Conservation (phyloP, 2,888 invertebrate genomes). For the Papilio gigon region DNA sequence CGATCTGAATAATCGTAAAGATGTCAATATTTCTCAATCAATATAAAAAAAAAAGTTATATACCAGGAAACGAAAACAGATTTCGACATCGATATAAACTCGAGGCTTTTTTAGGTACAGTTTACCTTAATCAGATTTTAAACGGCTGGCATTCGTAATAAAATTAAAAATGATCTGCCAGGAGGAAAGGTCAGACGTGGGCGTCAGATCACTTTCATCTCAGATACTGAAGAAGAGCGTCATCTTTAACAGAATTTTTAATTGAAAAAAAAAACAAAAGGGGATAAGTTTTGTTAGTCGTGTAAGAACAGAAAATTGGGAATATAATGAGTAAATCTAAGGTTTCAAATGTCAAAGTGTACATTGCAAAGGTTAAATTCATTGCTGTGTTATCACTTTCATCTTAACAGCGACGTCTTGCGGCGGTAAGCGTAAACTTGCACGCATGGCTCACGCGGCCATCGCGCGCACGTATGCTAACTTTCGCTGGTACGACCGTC, state of each 20-base stretch:
- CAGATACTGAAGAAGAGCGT: not conserved
- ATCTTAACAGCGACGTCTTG: slow-evolving; percentile 49
- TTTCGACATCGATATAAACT: not conserved
- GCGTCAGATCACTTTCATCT: not conserved
- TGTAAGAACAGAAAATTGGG: not conserved
- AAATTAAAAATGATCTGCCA: not conserved
- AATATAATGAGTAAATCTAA: too few species aligned
- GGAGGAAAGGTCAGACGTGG: slow-evolving; percentile 6
- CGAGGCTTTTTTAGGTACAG: not conserved
- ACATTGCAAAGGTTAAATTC: not conserved
- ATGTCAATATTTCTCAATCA: not conserved
- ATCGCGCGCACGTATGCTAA: slow-evolving; percentile 58
- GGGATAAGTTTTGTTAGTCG: not conserved
- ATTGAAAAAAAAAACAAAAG: not conserved
- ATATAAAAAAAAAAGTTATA: not conserved
- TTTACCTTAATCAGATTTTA: not conserved
- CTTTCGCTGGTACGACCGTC: slow-evolving; percentile 78
- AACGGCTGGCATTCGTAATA: not conserved
- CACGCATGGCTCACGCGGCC: slow-evolving; percentile 59
- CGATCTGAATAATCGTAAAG: not conserved
- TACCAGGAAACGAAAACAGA: not conserved
- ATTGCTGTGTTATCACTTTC: slow-evolving; percentile 60
- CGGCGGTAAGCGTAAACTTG: slow-evolving; percentile 46
- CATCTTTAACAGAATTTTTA: not conserved
- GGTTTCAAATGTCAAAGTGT: not conserved